Percentiles rank a stretch among this genome's conserved stretches.
Evolutionary conservation across 1,140 invertebrate genomes (phyloP).

Genomic region (Aphelenchoides fujianensis): DNA sequence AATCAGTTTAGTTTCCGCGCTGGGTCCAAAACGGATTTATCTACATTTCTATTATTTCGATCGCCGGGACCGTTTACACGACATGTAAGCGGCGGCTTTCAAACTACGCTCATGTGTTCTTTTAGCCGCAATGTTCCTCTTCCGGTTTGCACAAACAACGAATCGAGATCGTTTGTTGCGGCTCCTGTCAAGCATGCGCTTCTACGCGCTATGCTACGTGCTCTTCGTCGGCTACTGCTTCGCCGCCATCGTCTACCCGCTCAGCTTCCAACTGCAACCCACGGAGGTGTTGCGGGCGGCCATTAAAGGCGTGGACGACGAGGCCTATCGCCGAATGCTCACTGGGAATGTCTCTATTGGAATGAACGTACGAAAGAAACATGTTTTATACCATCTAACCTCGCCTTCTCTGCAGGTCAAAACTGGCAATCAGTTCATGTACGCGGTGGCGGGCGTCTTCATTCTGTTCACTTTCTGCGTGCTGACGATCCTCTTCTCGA

Average conservation of each 20-base stretch:
- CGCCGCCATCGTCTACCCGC: neutral
- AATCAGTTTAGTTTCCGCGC: neutral
- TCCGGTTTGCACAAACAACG: neutral
- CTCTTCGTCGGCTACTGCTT: neutral
- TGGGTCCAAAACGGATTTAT: neutral
- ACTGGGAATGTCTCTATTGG: neutral
- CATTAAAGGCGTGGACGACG: neutral
- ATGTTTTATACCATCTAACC: no score
- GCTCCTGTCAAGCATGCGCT: neutral
- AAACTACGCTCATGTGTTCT: no score
- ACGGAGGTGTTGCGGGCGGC: neutral
- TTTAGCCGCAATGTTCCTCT: neutral
- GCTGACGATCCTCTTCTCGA: neutral
- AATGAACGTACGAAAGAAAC: neutral
- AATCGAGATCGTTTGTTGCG: neutral
- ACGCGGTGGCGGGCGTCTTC: neutral
- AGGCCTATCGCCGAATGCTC: neutral
- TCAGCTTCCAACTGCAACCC: neutral
- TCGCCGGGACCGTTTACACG: neutral
- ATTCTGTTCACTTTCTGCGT: neutral
- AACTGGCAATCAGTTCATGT: neutral
- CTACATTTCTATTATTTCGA: neutral
- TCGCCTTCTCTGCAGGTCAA: neutral
- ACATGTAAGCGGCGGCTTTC: no score
- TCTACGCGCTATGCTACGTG: neutral